Base-by-base conservation (phyloP, 2,888 invertebrate species). In the Thyatira batis region DNA sequence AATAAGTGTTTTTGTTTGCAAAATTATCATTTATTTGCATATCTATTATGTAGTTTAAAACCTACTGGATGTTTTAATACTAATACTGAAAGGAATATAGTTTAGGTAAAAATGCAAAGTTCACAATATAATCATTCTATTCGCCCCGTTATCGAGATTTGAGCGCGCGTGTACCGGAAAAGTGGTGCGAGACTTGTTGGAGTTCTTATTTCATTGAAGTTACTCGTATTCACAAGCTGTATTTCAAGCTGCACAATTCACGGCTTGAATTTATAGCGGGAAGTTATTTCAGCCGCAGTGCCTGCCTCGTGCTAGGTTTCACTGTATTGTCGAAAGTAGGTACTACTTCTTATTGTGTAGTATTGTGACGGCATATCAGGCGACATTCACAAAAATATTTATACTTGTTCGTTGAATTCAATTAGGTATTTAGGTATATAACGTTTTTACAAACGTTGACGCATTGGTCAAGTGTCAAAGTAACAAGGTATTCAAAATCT, bases 161-260 rank as follows among this genome's bases (percentile, higher is more conserved):
- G 20, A 50, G 58, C 54, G 53, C 53, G 67, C 69, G 64, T 75
- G 73, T 70, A 72, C 55, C 61, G 69, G 70, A 73, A 78, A 75
- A 79, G 78, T 77, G 69, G 68, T 72, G 67, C 59, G 67, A 27
- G 63, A 64, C 63, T 68, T 67, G 58, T 63, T 60, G 59, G 61
- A 73, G 69, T 80, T 78, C 75, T 71, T 80, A 78, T 81, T 82
- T 80, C 79, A 81, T 80, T 69, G 73, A 72, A 81, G 76, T 80
- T 76, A 65, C 69, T 67, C 62, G 69, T 71, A 74, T 80, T 78
- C 76, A 76, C 70, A 71, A 60, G 68, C 69, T 52, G 63, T 69
- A 63, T 73, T 78, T 73, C 69, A 65, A 67, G 69, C 69, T 73
- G 74, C 65, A 65, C 65, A 70, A 69, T 78, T 76, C 73, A 73